Conservation (phyloP, 2,113 vertebrate species). For the Zosterops hypoxanthus region DNA sequence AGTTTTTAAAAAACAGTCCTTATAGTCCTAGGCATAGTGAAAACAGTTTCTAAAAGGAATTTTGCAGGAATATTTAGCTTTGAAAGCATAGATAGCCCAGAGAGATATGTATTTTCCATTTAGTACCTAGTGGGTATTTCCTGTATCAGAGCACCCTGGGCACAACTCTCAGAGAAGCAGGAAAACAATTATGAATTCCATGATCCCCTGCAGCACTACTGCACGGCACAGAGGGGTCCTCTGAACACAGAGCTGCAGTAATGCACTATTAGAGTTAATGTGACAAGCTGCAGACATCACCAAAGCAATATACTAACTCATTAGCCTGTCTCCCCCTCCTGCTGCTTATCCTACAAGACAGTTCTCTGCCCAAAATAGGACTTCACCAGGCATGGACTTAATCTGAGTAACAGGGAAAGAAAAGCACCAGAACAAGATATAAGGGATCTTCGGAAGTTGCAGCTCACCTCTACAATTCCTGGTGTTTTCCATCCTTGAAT, state of each 20-base stretch:
- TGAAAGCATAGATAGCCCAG: background rate
- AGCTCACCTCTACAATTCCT: background rate
- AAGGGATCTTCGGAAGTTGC: background rate
- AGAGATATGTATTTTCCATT: background rate
- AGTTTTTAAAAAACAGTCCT: background rate
- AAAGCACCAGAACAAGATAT: background rate
- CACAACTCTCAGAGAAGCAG: background rate
- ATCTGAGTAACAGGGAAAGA: background rate
- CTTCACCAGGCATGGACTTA: background rate
- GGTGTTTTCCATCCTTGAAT: background rate
- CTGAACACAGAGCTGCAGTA: background rate
- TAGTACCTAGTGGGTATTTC: background rate
- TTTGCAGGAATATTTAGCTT: background rate
- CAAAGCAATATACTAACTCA: background rate
- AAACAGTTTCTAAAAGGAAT: background rate
- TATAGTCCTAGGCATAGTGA: background rate
- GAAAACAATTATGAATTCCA: background rate
- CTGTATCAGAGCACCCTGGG: background rate
- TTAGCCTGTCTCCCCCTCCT: background rate
- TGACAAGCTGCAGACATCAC: background rate
- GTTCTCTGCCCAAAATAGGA: background rate
- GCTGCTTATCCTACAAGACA: background rate
- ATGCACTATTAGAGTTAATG: background rate
- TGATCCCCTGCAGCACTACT: background rate
- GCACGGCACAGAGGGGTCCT: background rate